phyloP scores from a whole-genome alignment of 1,140 invertebrate species.

The Bombus balteatus region DNA sequence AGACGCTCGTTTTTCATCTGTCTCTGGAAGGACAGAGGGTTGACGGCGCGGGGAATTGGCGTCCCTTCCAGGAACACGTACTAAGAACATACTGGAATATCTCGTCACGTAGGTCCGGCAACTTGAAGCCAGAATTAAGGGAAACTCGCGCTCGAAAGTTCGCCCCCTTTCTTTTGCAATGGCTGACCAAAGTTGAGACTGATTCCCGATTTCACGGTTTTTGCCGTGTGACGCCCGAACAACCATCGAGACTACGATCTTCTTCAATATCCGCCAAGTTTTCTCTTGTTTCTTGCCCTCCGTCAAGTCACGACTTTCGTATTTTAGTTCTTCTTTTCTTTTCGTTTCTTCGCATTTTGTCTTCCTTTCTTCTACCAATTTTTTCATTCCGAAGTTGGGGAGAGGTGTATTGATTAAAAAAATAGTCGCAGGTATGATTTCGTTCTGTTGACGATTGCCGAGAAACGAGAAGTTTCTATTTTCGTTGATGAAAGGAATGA shows the following conservation, averaged over 20 bases:
- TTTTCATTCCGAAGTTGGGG: background rate
- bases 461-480: background rate
- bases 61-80: constrained; percentile 49
- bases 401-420: background rate
- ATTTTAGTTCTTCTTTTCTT: background rate
- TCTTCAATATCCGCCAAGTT: constrained; percentile 38
- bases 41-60: constrained; percentile 64
- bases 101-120: constrained; percentile 63
- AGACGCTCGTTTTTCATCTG: constrained; percentile 72
- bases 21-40: constrained; percentile 59
- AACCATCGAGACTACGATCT: constrained; percentile 39
- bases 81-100: constrained; percentile 65
- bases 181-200: constrained; percentile 16
- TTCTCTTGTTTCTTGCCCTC: background rate
- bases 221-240: constrained; percentile 8
- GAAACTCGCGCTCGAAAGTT: constrained; percentile 56
- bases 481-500: background rate
- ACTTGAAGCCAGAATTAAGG: constrained; percentile 63
- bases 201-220: constrained; percentile 46
- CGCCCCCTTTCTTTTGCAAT: constrained; percentile 45
- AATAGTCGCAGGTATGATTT: background rate
- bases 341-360: background rate
- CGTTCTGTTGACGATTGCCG: background rate
- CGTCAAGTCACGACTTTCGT: background rate
- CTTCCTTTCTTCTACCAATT: too few species aligned